Conservation (phyloP, 2,888 invertebrate species). For the Dynastes maya region DNA sequence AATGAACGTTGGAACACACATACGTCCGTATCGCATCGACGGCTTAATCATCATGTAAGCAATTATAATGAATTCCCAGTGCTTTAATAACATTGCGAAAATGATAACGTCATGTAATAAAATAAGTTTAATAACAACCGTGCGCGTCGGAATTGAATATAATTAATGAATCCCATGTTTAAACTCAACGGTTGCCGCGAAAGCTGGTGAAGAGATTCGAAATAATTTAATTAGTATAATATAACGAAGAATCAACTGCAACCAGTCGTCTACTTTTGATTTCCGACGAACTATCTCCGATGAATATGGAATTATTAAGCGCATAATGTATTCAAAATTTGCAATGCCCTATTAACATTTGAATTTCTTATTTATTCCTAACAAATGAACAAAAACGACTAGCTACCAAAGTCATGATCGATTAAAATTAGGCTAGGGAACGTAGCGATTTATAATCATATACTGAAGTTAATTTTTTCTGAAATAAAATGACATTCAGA, state of each 20-base stretch:
- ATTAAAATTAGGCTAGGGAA: no score
- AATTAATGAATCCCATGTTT: conserved; percentile 14
- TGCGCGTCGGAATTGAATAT: conserved; percentile 10
- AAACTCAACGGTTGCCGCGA: conserved; percentile 1
- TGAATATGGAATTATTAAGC: no score
- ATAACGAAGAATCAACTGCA: background rate
- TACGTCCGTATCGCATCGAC: conserved; percentile 9
- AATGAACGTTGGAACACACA: background rate
- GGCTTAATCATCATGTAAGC: conserved; percentile 9
- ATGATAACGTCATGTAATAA: conserved; percentile 39
- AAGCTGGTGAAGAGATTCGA: conserved; percentile 2
- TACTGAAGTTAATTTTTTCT: no score
- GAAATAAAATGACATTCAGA: no score
- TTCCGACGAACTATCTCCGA: no score
- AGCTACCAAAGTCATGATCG: no score
- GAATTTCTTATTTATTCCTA: no score
- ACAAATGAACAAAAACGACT: no score
- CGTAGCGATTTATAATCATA: no score
- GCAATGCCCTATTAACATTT: no score
- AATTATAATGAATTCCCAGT: conserved; percentile 38
- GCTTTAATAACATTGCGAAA: conserved; percentile 31
- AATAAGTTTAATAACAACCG: conserved; percentile 35
- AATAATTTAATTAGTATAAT: conserved; percentile 32
- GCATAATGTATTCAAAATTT: no score
- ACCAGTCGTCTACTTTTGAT: no score